Evolutionary conservation across 2,797 vertebrate species (phyloP), one percentile per base, ranked within the genome.

Genomic region (Gouania willdenowi): DNA sequence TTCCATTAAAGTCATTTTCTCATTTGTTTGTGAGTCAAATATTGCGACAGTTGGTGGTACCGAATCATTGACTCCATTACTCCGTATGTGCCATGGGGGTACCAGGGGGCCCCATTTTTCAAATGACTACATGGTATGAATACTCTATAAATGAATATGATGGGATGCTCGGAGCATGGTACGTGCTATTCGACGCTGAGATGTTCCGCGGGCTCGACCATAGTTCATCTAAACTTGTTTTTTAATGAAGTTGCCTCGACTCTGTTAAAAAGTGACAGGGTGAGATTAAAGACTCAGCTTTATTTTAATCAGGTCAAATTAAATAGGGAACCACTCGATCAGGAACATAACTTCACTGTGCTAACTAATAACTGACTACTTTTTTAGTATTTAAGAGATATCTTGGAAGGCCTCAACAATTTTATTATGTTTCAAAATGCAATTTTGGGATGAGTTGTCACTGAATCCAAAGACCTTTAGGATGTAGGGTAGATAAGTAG

Each of bases 341-440:
- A 32, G 26, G 9, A 16, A 21, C 4, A 46, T 26, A 36, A 21
- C 11, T 10, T 29, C 25, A 23, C 25, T 45, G n/a, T 14, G 13
- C 15, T 30, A 25, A 5, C 14, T 14, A 15, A 6, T 26, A n/a
- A 15, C 15, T 21, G 41, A 35, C 25, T 42, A 37, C 41, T 34
- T 33, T n/a, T 39, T 42, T 26, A 41, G 35, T 26, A 28, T 51
- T 59, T 58, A 57, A 34, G 20, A 54, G 36, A 34, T 32, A 17
- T 48, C 25, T 66, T 27, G 34, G 31, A 53, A 52, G 60, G 45
- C 58, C 53, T 24, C 41, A 43, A 27, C 41, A 24, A 46, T 17
- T 55, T 67, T 74, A 71, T 77, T 75, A 61, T 38, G 41, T 77
- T 77, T 70, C 68, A 62, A 4, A 24, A 45, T 50, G 28, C 43